Evolutionary conservation across 2,888 invertebrate genomes (phyloP), one percentile per base, ranked within the genome.

Genomic region (Onthophagus sagittarius): DNA sequence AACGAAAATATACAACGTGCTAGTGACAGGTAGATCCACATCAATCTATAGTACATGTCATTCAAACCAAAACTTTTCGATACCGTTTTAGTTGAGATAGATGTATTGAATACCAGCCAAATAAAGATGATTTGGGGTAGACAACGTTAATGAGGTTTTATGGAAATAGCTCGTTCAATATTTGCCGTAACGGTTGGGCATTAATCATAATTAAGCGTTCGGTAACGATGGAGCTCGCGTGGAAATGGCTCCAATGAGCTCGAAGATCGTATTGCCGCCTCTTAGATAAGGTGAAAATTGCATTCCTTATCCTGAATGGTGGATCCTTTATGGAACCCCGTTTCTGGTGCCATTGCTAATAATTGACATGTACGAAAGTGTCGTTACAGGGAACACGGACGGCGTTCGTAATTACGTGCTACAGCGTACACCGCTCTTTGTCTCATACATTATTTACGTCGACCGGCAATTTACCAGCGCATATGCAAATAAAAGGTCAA

Each of bases 101-200:
- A 7, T 64, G 5, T 64, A 64, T 64, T 15, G 13, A 15, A 64
- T n/a, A 64, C 7, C 4, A 53, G 6, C 9, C 6, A 11, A 53
- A 53, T 53, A 53, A 23, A 23, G 23, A 23, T 23, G 23, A 23
- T 23, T 23, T 1, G 23, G 23, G 67, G 74, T 71, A 81, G 81
- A 82, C 86, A 86, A 85, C 86, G 86, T 86, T 87, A 87, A 87
- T 87, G 85, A 86, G 86, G 86, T 86, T 87, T 87, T 87, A 87
- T 87, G 87, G 87, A 87, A 87, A 87, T 87, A 86, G 86, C 87
- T 86, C 85, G 86, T 86, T 86, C 87, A 87, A 87, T 87, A 87
- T 87, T 86, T 86, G 86, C 86, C 86, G 86, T 84, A 80, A 80
- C 79, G 79, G 80, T 53, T 11, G 77, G 78, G 80, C 82, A 83